Percentiles rank a stretch among this genome's conserved stretches.
Evolutionary conservation across 2,797 vertebrate species (phyloP).

Genomic region (Brachymystax lenok): DNA sequence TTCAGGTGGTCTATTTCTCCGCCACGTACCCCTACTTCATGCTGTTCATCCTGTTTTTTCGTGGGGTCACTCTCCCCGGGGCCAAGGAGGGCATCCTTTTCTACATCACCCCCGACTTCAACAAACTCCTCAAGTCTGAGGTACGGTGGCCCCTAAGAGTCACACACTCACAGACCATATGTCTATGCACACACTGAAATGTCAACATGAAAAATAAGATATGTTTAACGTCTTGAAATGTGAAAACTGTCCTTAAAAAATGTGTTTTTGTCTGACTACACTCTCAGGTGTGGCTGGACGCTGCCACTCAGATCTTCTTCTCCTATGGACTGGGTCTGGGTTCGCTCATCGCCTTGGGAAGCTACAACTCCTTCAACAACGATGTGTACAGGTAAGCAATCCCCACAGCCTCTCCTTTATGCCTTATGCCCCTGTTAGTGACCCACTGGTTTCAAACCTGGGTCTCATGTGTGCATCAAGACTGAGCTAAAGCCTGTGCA

Average conservation of each 20-base stretch:
- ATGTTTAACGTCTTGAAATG: neutral
- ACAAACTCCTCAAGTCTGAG: slow-evolving; percentile 83
- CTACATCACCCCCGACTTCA: slow-evolving; percentile 91
- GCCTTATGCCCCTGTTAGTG: neutral
- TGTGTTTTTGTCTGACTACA: neutral
- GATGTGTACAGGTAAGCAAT: slow-evolving; percentile 82
- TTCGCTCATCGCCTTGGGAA: slow-evolving; percentile 89
- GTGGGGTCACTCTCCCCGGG: slow-evolving; percentile 87
- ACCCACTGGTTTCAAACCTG: neutral
- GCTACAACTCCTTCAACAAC: slow-evolving; percentile 89
- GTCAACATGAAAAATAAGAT: neutral
- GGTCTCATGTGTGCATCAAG: neutral
- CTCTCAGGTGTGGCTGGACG: slow-evolving; percentile 89
- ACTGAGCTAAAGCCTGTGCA: neutral
- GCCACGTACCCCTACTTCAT: slow-evolving; percentile 93
- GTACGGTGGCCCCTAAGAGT: slow-evolving; percentile 52
- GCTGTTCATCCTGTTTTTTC: slow-evolving; percentile 90
- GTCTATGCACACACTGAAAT: neutral
- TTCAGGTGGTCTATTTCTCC: slow-evolving; percentile 81
- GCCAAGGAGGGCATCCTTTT: slow-evolving; percentile 88
- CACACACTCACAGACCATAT: neutral
- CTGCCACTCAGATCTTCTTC: slow-evolving; percentile 93
- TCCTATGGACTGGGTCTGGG: slow-evolving; percentile 90
- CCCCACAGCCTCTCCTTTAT: neutral
- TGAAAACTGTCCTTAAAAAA: neutral